Conservation (phyloP, 2,113 vertebrate species). For the Corythornis cristatus region DNA sequence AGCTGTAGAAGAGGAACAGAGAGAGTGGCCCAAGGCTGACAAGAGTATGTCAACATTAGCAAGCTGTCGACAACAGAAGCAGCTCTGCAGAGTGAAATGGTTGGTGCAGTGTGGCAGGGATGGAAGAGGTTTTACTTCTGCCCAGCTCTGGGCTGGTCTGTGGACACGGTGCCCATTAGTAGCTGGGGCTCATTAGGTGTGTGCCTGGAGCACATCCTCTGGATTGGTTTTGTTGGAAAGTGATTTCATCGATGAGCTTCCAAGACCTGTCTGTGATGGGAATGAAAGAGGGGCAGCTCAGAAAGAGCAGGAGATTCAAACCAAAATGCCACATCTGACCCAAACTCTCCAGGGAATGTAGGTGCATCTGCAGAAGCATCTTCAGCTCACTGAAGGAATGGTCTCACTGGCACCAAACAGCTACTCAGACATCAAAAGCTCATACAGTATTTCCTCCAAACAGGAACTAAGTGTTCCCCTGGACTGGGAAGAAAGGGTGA, state of each 20-base stretch:
- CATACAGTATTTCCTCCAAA: not conserved
- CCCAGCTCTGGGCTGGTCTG: conserved; percentile 24
- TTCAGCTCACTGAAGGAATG: not conserved
- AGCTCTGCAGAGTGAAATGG: not conserved
- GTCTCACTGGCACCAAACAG: fast-evolving
- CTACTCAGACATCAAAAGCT: not conserved
- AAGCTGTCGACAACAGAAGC: conserved; percentile 66
- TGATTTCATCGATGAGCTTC: not conserved
- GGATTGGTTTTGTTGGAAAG: not conserved
- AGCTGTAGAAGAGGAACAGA: not conserved
- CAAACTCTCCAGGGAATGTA: not conserved
- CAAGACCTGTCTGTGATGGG: not conserved
- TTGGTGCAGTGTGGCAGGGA: not conserved
- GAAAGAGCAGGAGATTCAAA: not conserved
- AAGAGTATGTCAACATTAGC: conserved; percentile 59
- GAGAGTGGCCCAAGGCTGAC: conserved; percentile 61
- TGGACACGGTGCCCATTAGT: not conserved
- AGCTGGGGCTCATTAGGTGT: conserved; percentile 16
- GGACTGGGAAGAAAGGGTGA: not conserved
- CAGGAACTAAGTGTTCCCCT: not conserved
- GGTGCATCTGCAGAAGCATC: not conserved
- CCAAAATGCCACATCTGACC: not conserved
- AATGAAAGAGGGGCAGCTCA: not conserved
- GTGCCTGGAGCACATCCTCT: conserved; percentile 30
- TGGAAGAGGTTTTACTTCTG: conserved; percentile 33